Base-by-base conservation (phyloP, 2,797 vertebrate species). In the Cottoperca gobio region DNA sequence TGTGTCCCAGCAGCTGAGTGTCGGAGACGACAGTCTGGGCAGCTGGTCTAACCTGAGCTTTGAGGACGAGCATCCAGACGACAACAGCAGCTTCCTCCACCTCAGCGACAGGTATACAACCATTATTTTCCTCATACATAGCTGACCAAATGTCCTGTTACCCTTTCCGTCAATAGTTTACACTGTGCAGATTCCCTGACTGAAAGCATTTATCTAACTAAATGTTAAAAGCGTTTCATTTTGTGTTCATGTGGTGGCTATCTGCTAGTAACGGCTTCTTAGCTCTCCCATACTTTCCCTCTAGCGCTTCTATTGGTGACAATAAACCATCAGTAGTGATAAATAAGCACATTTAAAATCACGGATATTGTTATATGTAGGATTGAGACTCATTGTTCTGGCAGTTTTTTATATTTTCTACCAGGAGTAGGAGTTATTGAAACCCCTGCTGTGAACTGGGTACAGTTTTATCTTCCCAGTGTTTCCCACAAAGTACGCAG, bases 41-140 rank as follows among this genome's bases (percentile, higher is more conserved):
- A 99, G 98, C 90, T 99, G 98, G 98, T 99, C 97, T 49, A 98
- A 98, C 92, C 91, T 99, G 82, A 99, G 98, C 92, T 99, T 99
- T 76, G 98, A 99, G 93, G 98, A 99, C 68, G 98, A 99, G 40
- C 97, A 97, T 76, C 95, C 92, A 39, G 98, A 99, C 73, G 98
- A 99, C 82, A 99, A 93, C 93, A 99, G 98, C 95, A 99, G 98
- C 93, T 99, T 99, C 91, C 97, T 98, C 83, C 98, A 99, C 81
- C 95, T 99, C 73, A 99, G 98, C 85, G 98, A 99, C 94, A 99
- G 98, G 98, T 99, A 91, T 10, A 67, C 54, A 48, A 46, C 46
- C 43, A 31, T 48, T 21, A 8, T 6, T 28, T 45, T 3, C 24
- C 54, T 57, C 70, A 33, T 13, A 48, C 19, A 26, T 2, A 16